These are phyloP conservation scores for Albula glossodonta DNA, from an alignment of 2,113 vertebrate species.

Conservation along the genomic window DNA sequence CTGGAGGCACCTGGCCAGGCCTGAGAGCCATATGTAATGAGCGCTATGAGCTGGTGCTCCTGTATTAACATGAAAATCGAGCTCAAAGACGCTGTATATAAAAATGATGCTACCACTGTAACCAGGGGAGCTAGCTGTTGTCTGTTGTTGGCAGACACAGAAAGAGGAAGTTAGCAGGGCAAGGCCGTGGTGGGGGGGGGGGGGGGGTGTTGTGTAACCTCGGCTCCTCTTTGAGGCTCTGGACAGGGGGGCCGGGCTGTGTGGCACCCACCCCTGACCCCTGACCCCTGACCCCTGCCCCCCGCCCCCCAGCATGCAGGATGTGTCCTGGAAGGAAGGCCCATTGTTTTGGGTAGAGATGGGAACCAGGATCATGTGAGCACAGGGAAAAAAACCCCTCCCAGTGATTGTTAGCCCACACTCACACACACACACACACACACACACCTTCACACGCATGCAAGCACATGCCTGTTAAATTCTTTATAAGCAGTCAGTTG, in stretches of 20 bases:
- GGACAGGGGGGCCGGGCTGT: not conserved
- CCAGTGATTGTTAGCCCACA: not conserved
- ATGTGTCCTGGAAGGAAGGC: constrained; percentile 6
- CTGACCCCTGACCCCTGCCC: not conserved
- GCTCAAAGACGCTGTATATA: not conserved
- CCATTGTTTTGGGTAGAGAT: constrained; percentile 8
- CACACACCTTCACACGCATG: constrained; percentile 8
- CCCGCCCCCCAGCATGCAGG: not conserved
- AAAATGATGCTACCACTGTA: not conserved
- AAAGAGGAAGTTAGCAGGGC: constrained; percentile 14
- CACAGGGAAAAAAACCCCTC: not conserved
- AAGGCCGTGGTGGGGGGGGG: too few species aligned
- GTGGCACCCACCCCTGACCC: not conserved
- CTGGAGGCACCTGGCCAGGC: not conserved
- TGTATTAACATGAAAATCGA: not conserved
- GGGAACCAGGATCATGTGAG: constrained; percentile 3
- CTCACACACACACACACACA: not conserved
- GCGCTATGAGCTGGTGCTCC: not conserved
- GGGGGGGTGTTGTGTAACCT: not conserved
- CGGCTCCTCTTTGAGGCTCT: not conserved
- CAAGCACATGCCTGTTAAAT: constrained; percentile 26
- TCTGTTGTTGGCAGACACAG: not conserved
- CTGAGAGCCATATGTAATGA: not conserved
- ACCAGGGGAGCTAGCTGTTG: not conserved
- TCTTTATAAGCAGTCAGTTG: not conserved